These are phyloP conservation scores for Vulpes lagopus DNA, from an alignment of 2,113 vertebrate species.

Conservation along the genomic window DNA sequence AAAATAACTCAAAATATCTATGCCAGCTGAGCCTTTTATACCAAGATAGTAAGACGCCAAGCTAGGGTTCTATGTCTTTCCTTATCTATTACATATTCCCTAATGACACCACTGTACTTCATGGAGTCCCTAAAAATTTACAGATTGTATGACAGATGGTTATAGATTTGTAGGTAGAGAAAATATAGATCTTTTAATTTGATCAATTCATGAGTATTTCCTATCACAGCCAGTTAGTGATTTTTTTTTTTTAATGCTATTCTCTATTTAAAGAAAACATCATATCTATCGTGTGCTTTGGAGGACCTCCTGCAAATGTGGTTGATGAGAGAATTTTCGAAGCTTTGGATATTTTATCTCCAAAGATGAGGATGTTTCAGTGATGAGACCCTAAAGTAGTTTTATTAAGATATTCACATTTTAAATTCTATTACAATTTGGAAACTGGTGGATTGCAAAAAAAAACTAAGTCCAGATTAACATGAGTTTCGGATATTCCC, in stretches of 20 bases:
- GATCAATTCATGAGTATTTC: not conserved
- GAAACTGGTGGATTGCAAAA: not conserved
- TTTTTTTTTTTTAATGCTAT: not conserved
- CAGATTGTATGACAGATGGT: not conserved
- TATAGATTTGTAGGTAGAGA: not conserved
- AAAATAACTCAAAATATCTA: not conserved
- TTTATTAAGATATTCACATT: not conserved
- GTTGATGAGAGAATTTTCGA: not conserved
- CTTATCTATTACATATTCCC: not conserved
- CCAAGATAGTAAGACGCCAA: not conserved
- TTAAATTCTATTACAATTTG: not conserved
- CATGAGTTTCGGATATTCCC: not conserved
- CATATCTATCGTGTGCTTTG: not conserved
- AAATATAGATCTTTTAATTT: not conserved
- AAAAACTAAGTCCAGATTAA: not conserved
- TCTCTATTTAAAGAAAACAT: not conserved
- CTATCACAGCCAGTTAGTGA: not conserved
- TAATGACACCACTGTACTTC: not conserved
- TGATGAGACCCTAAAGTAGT: not conserved
- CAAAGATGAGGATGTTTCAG: not conserved
- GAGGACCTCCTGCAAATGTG: not conserved
- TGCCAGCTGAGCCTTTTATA: not conserved
- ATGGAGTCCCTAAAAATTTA: not conserved
- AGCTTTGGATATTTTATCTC: not conserved
- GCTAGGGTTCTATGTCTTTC: not conserved